Conservation (phyloP, 2,113 vertebrate species). For the Marcusenius ussheri region DNA sequence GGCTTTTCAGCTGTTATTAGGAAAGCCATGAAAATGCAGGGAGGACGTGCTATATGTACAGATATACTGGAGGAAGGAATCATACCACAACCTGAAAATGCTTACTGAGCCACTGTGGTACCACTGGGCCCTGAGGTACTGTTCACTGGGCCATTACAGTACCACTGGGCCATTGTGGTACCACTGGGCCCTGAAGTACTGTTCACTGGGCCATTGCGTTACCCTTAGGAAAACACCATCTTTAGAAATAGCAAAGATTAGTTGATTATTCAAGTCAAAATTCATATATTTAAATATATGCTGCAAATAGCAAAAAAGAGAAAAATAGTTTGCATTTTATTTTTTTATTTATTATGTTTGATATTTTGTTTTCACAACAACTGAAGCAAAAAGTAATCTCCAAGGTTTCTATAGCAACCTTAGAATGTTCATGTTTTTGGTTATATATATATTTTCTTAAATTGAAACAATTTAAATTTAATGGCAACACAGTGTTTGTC, state of each 20-base stretch:
- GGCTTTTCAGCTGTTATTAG: not conserved
- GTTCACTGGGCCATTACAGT: too few relatives aligned
- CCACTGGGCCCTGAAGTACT: not conserved
- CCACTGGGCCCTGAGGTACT: too few relatives aligned
- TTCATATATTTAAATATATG: not conserved
- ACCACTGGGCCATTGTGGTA: not conserved
- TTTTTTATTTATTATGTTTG: conserved; percentile 29
- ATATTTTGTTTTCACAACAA: conserved; percentile 37
- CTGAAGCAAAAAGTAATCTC: conserved; percentile 47
- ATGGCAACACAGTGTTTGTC: conserved; percentile 24
- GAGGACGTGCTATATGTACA: not conserved
- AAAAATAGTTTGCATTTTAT: not conserved
- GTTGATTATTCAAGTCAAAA: not conserved
- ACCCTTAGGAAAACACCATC: not conserved
- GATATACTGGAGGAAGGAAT: not conserved
- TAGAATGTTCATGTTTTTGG: conserved; percentile 41
- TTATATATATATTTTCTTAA: conserved; percentile 33
- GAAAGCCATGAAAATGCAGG: not conserved
- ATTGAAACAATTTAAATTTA: conserved; percentile 37
- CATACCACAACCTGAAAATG: not conserved
- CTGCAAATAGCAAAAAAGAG: not conserved
- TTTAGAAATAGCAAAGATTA: not conserved
- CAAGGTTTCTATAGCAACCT: conserved; percentile 65
- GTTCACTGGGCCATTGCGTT: not conserved
- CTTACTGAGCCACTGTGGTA: too few relatives aligned